These are phyloP conservation scores for Amphipyra tragopoginis DNA, from an alignment of 2,888 invertebrate genomes.

Conservation along the genomic window DNA sequence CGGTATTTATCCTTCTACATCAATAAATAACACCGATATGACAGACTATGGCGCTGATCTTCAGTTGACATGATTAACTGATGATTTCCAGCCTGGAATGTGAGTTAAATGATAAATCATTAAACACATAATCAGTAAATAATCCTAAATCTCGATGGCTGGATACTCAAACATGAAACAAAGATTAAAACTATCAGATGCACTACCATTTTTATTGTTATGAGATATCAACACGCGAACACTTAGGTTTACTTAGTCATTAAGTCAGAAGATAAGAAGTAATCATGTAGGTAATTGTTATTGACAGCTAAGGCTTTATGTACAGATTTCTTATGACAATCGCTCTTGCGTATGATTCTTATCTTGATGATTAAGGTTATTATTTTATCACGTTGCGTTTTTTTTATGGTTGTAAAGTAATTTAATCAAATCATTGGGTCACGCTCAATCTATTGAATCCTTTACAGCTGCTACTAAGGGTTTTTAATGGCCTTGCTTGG, in stretches of 20 bases:
- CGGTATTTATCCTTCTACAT: not conserved
- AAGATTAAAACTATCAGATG: constrained; percentile 32
- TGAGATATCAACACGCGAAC: constrained; percentile 37
- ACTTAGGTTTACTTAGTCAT: constrained; percentile 18
- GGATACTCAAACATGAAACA: constrained; percentile 29
- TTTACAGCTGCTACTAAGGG: too few relatives aligned
- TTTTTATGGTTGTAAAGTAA: constrained; percentile 10
- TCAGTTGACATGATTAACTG: constrained; percentile 27
- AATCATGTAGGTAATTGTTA: constrained; percentile 43
- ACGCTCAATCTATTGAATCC: too few relatives aligned
- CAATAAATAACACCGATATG: constrained; percentile 29
- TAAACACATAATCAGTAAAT: constrained; percentile 33
- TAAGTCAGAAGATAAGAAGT: constrained; percentile 24
- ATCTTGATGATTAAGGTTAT: constrained; percentile 17
- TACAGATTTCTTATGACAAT: constrained; percentile 23
- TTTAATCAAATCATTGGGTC: too few relatives aligned
- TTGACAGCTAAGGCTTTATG: constrained; percentile 41
- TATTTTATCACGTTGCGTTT: constrained; percentile 9
- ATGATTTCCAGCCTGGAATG: constrained; percentile 43
- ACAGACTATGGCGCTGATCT: constrained; percentile 9
- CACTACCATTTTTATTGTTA: constrained; percentile 38
- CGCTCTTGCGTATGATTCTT: constrained; percentile 14
- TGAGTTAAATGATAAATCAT: constrained; percentile 28
- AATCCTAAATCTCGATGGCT: constrained; percentile 38
- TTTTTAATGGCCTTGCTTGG: too few relatives aligned